A percentile compares a stretch with the other conserved stretches of the same genome.
phyloP scores from a whole-genome alignment of 1,140 invertebrate genomes.

The Oreohelix idahoensis region DNA sequence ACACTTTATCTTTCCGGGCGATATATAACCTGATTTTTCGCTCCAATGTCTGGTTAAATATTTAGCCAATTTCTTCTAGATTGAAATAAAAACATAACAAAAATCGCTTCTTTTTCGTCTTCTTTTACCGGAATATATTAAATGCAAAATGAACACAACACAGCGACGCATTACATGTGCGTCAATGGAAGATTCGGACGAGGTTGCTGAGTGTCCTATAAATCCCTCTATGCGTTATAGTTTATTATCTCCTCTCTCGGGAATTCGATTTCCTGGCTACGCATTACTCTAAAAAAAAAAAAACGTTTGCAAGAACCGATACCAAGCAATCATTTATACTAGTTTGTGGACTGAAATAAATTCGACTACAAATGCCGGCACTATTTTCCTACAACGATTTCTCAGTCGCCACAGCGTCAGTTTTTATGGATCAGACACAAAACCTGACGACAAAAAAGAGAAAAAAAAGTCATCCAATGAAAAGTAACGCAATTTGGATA shows the following conservation, averaged over 20 bases:
- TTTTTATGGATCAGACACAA: not conserved
- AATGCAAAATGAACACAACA: not conserved
- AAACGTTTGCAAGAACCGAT: not conserved
- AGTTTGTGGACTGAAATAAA: not conserved
- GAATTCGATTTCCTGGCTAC: not conserved
- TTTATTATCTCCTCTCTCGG: not conserved
- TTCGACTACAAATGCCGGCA: not conserved
- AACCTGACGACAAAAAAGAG: not conserved
- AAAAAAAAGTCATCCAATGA: not conserved
- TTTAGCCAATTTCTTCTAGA: not conserved
- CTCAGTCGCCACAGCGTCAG: not conserved
- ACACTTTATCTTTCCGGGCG: not conserved
- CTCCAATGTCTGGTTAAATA: not conserved
- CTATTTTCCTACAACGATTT: not conserved
- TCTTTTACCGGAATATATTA: not conserved
- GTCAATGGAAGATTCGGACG: not conserved
- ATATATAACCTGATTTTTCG: constrained; percentile 1
- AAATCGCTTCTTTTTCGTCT: not conserved
- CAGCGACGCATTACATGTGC: not conserved
- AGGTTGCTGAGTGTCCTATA: not conserved
- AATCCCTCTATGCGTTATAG: not conserved
- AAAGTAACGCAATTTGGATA: not conserved
- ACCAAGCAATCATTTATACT: not conserved
- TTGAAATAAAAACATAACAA: not conserved
- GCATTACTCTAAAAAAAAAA: not conserved